Evolutionary conservation across 2,113 vertebrate species (phyloP), one percentile per base, ranked within the genome.

Genomic region (Phrynosoma platyrhinos): DNA sequence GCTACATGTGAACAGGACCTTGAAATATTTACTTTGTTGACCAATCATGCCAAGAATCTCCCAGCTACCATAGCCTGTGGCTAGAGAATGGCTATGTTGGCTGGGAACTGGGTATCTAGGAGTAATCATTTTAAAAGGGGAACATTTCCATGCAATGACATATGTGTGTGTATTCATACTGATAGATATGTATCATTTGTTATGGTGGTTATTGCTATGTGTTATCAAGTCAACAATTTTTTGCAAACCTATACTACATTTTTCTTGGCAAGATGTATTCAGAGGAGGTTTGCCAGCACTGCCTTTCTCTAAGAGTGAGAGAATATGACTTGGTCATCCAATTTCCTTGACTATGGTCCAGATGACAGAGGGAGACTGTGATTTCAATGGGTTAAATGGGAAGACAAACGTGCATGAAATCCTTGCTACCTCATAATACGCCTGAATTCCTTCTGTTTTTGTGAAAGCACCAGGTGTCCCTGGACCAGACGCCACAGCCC

Each of bases 381-480:
- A 36, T 62, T 62, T 75, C 52, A 9, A 55, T 20, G 58, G 14
- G 36, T 7, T 40, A 62, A 68, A 76, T 42, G 23, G 36, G 32
- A 30, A 77, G 25, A 7, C n/a, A 27, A 74, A 71, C 68, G n/a
- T 30, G 10, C 9, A 40, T 75, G 1, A 62, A 40, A 64, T 16
- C 9, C 5, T 68, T 42, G 66, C n/a, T 82, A 98, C 98, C 97
- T 98, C 98, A 83, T 97, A 98, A 93, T 93, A 97, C 55, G 97
- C 92, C 82, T 97, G 97, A n/a, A 88, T 94, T 13, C 98, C 98
- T 2, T 83, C 30, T 3, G 96, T 95, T 32, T 92, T 95, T 64
- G 98, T 98, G 95, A 97, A 98, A 1, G 72, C 91, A 21, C 97
- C 98, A 18, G 94, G 89, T 1, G 93, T 88, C 52, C 96, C 98